phyloP scores from a whole-genome alignment of 2,113 vertebrate genomes.

The Phodopus roborovskii region DNA sequence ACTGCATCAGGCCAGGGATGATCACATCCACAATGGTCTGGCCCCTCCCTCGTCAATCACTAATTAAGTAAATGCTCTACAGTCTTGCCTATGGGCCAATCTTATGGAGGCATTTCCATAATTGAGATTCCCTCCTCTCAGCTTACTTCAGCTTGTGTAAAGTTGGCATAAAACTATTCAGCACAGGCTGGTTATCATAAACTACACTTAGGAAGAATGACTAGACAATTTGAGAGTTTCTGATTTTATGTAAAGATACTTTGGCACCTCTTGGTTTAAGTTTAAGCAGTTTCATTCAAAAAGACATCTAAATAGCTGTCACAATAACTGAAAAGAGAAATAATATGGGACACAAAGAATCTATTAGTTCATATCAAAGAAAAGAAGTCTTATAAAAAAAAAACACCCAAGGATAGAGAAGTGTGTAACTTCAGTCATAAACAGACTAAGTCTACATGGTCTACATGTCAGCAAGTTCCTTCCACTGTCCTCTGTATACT shows the following conservation, averaged over 20 bases:
- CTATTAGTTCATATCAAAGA: neutral
- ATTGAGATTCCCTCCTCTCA: no score
- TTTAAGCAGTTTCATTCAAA: conserved; percentile 28
- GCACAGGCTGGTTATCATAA: neutral
- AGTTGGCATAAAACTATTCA: no score
- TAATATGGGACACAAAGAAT: neutral
- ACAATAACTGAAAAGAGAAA: conserved; percentile 32
- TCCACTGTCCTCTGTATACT: neutral
- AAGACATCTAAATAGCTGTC: conserved; percentile 4
- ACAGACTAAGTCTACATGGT: neutral
- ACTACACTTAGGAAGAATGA: conserved; percentile 14
- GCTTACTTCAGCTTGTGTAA: no score
- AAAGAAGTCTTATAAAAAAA: neutral
- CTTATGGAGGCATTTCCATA: no score
- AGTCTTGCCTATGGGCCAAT: neutral
- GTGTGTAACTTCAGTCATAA: neutral
- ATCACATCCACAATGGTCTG: neutral
- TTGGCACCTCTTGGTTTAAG: conserved; percentile 21
- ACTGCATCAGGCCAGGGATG: neutral
- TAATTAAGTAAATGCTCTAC: neutral
- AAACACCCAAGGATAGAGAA: neutral
- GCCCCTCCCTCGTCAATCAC: neutral
- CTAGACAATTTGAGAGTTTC: conserved; percentile 16
- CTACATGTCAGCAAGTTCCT: neutral
- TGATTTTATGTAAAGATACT: conserved; percentile 48